These are phyloP conservation scores for Schrankia costaestrigalis DNA, from an alignment of 2,888 invertebrate species.

Conservation along the genomic window DNA sequence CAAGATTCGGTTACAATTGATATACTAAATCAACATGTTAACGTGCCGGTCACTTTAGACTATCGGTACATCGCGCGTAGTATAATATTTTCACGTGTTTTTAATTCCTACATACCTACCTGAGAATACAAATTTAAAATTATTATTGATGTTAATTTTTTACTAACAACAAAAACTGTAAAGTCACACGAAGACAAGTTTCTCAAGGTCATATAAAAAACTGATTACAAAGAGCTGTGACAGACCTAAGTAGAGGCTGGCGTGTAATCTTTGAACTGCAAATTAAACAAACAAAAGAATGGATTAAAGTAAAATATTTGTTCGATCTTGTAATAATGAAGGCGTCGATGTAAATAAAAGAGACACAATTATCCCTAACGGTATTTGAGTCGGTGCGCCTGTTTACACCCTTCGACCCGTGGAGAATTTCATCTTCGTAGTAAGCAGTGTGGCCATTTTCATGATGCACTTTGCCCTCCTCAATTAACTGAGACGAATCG, in stretches of 20 bases:
- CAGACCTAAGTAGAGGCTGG: slow-evolving; percentile 19
- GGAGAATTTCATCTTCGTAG: slow-evolving; percentile 47
- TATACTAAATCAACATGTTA: slow-evolving; percentile 37
- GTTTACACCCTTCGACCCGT: slow-evolving; percentile 58
- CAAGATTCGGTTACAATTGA: slow-evolving; percentile 66
- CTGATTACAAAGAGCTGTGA: slow-evolving; percentile 16
- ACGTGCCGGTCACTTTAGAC: slow-evolving; percentile 11
- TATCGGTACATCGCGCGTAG: slow-evolving; percentile 4
- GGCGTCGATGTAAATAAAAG: slow-evolving; percentile 58
- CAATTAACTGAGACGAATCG: slow-evolving; percentile 7
- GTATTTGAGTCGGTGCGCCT: slow-evolving; percentile 57
- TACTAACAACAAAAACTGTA: slow-evolving; percentile 15
- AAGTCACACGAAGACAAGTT: slow-evolving; percentile 24
- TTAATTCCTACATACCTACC: slow-evolving; percentile 10
- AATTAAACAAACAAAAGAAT: slow-evolving; percentile 26
- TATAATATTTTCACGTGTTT: slow-evolving; percentile 6
- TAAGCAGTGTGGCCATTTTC: slow-evolving; percentile 37
- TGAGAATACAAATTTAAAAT: slow-evolving; percentile 12
- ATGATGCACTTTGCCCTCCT: slow-evolving; percentile 7
- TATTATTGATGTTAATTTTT: slow-evolving; percentile 13
- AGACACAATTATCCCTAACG: slow-evolving; percentile 64
- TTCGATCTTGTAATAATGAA: slow-evolving; percentile 40
- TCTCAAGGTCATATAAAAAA: slow-evolving; percentile 29
- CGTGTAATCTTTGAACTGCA: slow-evolving; percentile 19
- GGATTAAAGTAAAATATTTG: slow-evolving; percentile 30